Conservation (phyloP, 2,888 invertebrate genomes). For the Pristionchus japonicus region DNA sequence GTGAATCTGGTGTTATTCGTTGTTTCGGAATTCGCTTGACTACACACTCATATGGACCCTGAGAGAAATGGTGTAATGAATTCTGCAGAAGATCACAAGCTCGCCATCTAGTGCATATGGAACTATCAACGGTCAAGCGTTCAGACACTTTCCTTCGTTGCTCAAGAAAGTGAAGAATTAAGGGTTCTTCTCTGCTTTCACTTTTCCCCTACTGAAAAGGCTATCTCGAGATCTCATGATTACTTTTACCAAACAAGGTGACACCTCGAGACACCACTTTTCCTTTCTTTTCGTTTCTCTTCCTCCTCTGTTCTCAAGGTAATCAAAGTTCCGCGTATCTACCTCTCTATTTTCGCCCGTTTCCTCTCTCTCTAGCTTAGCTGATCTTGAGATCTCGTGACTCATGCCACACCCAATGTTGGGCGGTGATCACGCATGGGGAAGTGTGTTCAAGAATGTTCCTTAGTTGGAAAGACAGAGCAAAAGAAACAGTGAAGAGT, state of each 20-base stretch:
- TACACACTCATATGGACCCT: not conserved
- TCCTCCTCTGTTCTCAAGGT: not conserved
- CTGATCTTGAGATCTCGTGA: slow-evolving; percentile 1
- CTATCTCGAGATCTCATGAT: too few relatives aligned
- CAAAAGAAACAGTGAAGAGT: too few relatives aligned
- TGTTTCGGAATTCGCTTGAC: not conserved
- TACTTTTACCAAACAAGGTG: too few relatives aligned
- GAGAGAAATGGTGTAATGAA: too few relatives aligned
- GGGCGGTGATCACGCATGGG: not conserved
- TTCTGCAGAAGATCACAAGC: too few relatives aligned
- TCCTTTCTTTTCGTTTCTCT: too few relatives aligned
- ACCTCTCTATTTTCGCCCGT: not conserved
- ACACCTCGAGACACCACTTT: too few relatives aligned
- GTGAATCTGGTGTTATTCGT: not conserved
- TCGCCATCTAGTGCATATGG: not conserved
- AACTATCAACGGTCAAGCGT: too few relatives aligned
- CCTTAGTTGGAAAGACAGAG: too few relatives aligned
- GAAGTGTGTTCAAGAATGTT: not conserved
- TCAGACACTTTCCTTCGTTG: too few relatives aligned
- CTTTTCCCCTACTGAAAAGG: too few relatives aligned
- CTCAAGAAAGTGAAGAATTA: not conserved
- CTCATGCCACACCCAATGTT: not conserved
- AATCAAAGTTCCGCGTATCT: not conserved
- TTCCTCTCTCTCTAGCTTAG: not conserved
- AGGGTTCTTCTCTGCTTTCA: not conserved